Evolutionary conservation across 2,888 invertebrate species (phyloP), one percentile per base, ranked within the genome.

Genomic region (Drosophila ezoana): DNA sequence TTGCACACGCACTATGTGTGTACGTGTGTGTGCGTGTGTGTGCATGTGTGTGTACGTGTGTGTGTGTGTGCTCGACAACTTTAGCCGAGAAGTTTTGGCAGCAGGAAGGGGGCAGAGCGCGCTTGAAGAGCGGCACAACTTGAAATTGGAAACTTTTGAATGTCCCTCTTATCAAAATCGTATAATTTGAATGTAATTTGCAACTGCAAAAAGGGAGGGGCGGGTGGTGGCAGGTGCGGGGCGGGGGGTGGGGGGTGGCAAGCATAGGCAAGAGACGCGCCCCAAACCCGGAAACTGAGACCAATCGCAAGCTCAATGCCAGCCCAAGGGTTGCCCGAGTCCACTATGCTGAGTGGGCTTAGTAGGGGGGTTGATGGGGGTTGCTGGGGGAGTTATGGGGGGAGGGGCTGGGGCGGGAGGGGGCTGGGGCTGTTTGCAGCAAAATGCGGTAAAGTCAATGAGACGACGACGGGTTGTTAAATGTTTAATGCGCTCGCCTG

Each of bases 171-270:
- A 89, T 90, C 86, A 87, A 91, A 91, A 91, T 91, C 90, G 81
- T 90, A 90, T 90, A 91, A 91, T 91, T 91, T 91, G 91, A 91
- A 91, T 91, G 90, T 90, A 90, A 91, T 91, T 91, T 91, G 87
- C 86, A 89, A 81, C 81, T 88, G 81, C 76, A 86, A 76, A 76
- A 71, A 73, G 75, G 77, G 71, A 72, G 54, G 84, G 48, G 43
- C 14, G 40, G 1, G 6, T 5, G 1, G 1, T 3, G 49, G 32
- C 14, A 5, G 0, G 14, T 9, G 1, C 1, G 35, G 32, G 32
- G 0, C 1, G 4, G n/a, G 1, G 28, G 14, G 5, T 11, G 13
- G 14, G 5, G 5, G 13, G 4, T 6, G 16, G 6, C 23, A 8
- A 8, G 8, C 23, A 8, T 28, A 49, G 20, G 10, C 49, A 18